Percentiles rank a stretch among this genome's conserved stretches.
These are phyloP conservation scores for Nothoprocta pentlandii DNA, from an alignment of 2,113 vertebrate genomes.

Conservation along the genomic window DNA sequence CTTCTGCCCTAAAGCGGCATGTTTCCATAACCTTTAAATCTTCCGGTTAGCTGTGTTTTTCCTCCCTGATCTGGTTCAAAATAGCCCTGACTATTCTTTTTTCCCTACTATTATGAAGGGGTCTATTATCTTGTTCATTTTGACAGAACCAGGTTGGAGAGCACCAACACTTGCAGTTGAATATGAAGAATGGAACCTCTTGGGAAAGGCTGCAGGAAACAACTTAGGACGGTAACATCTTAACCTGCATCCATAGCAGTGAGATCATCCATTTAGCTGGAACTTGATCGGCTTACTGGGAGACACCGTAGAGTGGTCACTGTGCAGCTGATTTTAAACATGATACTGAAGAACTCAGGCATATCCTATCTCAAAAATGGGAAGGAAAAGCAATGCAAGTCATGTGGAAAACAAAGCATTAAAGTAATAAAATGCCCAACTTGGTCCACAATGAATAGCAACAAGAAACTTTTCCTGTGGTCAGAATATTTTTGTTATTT, in stretches of 20 bases:
- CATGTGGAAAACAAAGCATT: neutral
- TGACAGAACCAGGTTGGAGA: neutral
- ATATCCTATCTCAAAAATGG: neutral
- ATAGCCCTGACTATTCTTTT: neutral
- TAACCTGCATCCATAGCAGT: neutral
- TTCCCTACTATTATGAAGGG: neutral
- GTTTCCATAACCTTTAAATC: neutral
- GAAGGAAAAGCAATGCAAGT: neutral
- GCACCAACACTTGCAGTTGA: neutral
- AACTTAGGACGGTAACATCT: neutral
- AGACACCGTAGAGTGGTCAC: accelerated
- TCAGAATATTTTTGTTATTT: neutral
- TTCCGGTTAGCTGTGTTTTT: neutral
- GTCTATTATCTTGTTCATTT: neutral
- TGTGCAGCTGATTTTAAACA: neutral
- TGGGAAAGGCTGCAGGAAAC: neutral
- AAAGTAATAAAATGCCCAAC: neutral
- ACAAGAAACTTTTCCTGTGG: neutral
- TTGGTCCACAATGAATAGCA: neutral
- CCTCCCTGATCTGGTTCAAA: neutral
- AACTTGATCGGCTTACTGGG: neutral
- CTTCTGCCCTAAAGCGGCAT: neutral
- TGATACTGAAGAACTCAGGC: neutral
- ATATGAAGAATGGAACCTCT: neutral
- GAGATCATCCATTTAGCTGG: neutral